Evolutionary conservation across 2,113 vertebrate species (phyloP), one percentile per base, ranked within the genome.

Genomic region (Myiagra hebetior): DNA sequence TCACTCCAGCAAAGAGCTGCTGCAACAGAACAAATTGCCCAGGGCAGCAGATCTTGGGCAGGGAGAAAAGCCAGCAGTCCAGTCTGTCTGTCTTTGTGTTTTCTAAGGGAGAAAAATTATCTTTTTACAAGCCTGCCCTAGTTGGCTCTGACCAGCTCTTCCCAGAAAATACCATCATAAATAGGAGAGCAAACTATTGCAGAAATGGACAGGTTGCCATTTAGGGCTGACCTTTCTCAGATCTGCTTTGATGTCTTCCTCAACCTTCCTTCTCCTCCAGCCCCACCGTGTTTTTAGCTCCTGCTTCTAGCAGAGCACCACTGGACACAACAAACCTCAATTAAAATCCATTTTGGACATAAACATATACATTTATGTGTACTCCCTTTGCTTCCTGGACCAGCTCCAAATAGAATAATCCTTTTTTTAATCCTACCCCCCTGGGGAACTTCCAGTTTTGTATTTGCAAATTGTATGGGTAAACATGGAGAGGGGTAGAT

Each of bases 1-100:
- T 83, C 96, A 73, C 95, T 93, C 80, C 95, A 86, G 95, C 95
- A 84, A 33, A 94, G 91, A 95, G 96, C 96, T 96, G 95, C 97
- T 95, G 94, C 96, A 93, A 96, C 91, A 80, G 76, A 95, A 85
- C 94, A 91, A 92, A 96, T 95, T 94, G 96, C 97, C 95, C 96
- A 93, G 94, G 96, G 97, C 97, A 89, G 97, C 97, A 96, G 94
- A 94, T 95, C 95, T 93, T 65, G 87, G 93, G 93, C 39, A 90
- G 88, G 94, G 95, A 93, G 96, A 53, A 89, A 92, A 97, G 92
- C 91, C 95, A 95, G 93, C 93, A 96, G 94, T 87, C 91, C 94
- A 56, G 95, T 62, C 96, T 89, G 96, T 83, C 96, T 95, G 97
- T 89, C 97, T 96, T 95, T 89, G 90, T 93, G 94, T 94, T 96